Conservation (phyloP, 2,113 vertebrate genomes). For the Catharus minimus region DNA sequence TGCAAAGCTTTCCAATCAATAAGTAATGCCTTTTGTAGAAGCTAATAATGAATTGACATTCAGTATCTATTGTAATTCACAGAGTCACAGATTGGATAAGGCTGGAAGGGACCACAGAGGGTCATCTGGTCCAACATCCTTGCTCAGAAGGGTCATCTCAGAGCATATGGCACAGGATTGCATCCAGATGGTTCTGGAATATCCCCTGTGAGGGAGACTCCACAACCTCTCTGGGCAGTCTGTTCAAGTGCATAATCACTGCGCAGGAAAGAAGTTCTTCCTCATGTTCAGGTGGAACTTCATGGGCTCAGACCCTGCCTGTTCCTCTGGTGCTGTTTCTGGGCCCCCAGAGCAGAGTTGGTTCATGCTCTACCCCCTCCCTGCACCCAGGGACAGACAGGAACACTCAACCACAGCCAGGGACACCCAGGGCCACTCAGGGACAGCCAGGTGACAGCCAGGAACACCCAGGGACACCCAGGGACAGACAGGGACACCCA, state of each 20-base stretch:
- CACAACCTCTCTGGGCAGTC: background rate
- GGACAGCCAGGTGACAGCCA: background rate
- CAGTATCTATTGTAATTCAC: background rate
- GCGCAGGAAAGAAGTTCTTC: background rate
- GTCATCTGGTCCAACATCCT: background rate
- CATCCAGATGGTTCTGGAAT: background rate
- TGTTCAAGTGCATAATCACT: background rate
- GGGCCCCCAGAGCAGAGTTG: fast-evolving
- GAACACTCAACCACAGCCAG: too few relatives aligned
- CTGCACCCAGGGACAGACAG: background rate
- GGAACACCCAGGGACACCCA: too few relatives aligned
- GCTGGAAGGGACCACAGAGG: background rate
- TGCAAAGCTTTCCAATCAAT: background rate
- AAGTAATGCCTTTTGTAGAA: background rate
- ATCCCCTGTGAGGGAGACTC: background rate
- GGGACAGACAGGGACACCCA: too few relatives aligned
- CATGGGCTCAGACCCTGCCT: background rate
- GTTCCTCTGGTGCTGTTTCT: background rate
- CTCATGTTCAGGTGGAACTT: background rate
- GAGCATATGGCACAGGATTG: background rate
- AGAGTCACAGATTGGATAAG: background rate
- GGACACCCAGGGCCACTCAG: too few relatives aligned
- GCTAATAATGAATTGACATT: background rate
- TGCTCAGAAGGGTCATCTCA: background rate
- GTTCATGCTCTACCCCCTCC: background rate